Percentiles rank a stretch among this genome's conserved stretches.
These are phyloP conservation scores for Drosophila tsacasi DNA, from an alignment of 1,140 invertebrate species.

Conservation along the genomic window DNA sequence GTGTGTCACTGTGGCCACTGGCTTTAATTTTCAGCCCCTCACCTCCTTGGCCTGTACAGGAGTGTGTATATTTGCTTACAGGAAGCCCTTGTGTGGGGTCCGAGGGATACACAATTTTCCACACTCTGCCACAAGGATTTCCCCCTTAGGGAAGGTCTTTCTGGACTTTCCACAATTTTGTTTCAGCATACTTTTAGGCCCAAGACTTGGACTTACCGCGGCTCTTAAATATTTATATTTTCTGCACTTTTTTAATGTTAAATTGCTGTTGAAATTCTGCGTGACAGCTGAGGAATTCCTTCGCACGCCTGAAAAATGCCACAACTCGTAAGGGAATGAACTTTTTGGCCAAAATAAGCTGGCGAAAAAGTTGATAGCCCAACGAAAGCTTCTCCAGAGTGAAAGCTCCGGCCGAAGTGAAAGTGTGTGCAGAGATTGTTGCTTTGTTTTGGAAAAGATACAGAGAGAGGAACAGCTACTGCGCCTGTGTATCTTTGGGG, in stretches of 20 bases:
- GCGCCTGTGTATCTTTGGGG: slow-evolving; percentile 58
- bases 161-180: neutral
- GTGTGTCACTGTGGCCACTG: slow-evolving; percentile 49
- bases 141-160: slow-evolving; percentile 12
- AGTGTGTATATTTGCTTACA: slow-evolving; percentile 56
- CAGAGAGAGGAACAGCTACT: slow-evolving; percentile 13
- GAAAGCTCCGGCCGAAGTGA: slow-evolving; percentile 54
- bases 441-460: slow-evolving; percentile 63
- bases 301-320: slow-evolving; percentile 71
- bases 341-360: slow-evolving; percentile 58
- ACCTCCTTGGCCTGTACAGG: slow-evolving; percentile 17
- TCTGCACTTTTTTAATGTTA: slow-evolving; percentile 4
- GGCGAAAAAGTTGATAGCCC: slow-evolving; percentile 38
- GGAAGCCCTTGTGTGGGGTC: slow-evolving; percentile 27
- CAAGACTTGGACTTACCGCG: slow-evolving; percentile 29
- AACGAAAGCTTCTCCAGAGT: slow-evolving; percentile 26
- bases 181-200: slow-evolving; percentile 20
- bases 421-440: slow-evolving; percentile 77
- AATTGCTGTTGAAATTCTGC: slow-evolving; percentile 23
- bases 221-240: neutral
- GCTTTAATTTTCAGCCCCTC: slow-evolving; percentile 27
- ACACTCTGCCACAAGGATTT: slow-evolving; percentile 41
- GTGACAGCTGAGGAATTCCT: slow-evolving; percentile 44
- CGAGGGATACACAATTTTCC: slow-evolving; percentile 73
- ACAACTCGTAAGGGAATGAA: slow-evolving; percentile 67